Percentiles rank a stretch among this genome's conserved stretches.
These are phyloP conservation scores for Oeneis ivallda DNA, from an alignment of 2,888 invertebrate genomes.

Conservation along the genomic window DNA sequence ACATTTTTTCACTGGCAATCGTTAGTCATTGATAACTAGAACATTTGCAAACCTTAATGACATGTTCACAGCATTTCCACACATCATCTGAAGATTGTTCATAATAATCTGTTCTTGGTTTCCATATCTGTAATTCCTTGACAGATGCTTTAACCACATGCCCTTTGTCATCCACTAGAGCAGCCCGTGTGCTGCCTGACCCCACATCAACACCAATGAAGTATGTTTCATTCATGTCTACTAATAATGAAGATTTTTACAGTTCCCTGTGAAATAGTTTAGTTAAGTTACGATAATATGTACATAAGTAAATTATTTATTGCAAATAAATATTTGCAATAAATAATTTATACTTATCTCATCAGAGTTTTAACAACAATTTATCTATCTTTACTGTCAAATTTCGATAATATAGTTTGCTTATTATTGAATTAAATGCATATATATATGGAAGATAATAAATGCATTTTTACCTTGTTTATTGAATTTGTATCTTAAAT, in stretches of 20 bases:
- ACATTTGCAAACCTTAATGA: slow-evolving; percentile 85
- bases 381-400: no score
- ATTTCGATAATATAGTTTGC: no score
- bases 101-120: slow-evolving; percentile 88
- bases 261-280: neutral
- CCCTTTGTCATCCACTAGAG: slow-evolving; percentile 87
- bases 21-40: no score
- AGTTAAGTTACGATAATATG: neutral
- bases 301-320: no score
- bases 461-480: no score
- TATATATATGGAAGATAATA: no score
- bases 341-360: no score
- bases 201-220: slow-evolving; percentile 97
- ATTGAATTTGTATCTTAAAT: no score
- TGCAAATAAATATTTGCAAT: no score
- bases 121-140: slow-evolving; percentile 88
- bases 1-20: no score
- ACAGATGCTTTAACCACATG: slow-evolving; percentile 84
- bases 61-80: slow-evolving; percentile 88
- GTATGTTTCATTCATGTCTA: slow-evolving; percentile 54
- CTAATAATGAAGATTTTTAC: neutral
- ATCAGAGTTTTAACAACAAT: no score
- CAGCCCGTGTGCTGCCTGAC: slow-evolving; percentile 94
- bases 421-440: no score
- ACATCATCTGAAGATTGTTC: slow-evolving; percentile 96